Conservation (phyloP, 2,888 invertebrate genomes). For the Neoscelio sp. region DNA sequence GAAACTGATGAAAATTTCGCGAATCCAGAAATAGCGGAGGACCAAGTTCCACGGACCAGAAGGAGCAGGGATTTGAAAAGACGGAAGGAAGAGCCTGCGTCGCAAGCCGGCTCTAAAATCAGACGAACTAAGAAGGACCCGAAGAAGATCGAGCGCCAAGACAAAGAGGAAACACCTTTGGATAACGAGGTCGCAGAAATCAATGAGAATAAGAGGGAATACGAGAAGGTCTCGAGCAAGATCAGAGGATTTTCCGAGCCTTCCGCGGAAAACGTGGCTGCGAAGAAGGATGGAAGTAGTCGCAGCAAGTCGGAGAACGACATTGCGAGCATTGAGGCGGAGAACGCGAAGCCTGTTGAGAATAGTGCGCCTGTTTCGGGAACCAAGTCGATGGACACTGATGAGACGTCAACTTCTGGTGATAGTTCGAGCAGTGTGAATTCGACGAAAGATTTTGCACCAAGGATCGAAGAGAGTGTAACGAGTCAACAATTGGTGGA, state of each 20-base stretch:
- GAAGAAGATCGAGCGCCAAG: slow-evolving; percentile 76
- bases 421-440: slow-evolving; percentile 78
- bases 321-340: slow-evolving; percentile 54
- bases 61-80: slow-evolving; percentile 77
- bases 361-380: slow-evolving; percentile 67
- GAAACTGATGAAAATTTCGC: no score
- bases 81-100: slow-evolving; percentile 70
- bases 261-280: slow-evolving; percentile 53
- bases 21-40: slow-evolving; percentile 70
- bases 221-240: slow-evolving; percentile 62
- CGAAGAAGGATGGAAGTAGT: slow-evolving; percentile 64
- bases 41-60: slow-evolving; percentile 73
- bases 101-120: slow-evolving; percentile 53
- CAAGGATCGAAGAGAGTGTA: no score
- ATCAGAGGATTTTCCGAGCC: slow-evolving; percentile 78
- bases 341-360: slow-evolving; percentile 59
- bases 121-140: slow-evolving; percentile 65
- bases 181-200: slow-evolving; percentile 82
- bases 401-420: slow-evolving; percentile 80
- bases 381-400: slow-evolving; percentile 75
- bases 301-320: slow-evolving; percentile 82
- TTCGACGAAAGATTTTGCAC: slow-evolving; percentile 67
- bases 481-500: no score
- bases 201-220: slow-evolving; percentile 78
- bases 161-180: slow-evolving; percentile 79